Percentiles rank a stretch among this genome's conserved stretches.
These are phyloP conservation scores for Xyrichtys novacula DNA, from an alignment of 2,797 vertebrate species.

Conservation along the genomic window DNA sequence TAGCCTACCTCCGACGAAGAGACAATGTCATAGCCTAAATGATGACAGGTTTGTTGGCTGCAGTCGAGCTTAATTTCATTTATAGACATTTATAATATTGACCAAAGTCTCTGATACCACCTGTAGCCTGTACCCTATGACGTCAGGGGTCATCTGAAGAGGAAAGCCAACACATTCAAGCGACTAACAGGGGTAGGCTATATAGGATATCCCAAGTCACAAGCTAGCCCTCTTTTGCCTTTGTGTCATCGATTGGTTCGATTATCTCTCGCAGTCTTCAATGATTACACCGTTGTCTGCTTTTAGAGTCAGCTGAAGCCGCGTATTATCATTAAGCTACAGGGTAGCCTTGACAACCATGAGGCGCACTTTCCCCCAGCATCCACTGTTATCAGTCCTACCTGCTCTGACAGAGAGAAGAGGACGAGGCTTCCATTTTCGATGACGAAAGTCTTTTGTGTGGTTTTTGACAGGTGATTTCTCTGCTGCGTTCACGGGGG, in stretches of 20 bases:
- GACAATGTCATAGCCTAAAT: no score
- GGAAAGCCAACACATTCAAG: background rate
- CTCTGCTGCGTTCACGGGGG: background rate
- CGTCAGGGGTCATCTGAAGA: constrained; percentile 21
- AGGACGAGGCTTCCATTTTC: constrained; percentile 59
- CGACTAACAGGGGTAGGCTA: no score
- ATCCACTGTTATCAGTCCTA: constrained; percentile 58
- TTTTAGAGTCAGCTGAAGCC: background rate
- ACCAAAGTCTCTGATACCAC: no score
- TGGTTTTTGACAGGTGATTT: background rate
- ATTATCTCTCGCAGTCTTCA: background rate
- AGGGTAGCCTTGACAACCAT: constrained; percentile 23
- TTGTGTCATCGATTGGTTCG: no score
- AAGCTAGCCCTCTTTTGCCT: no score
- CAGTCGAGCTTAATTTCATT: no score
- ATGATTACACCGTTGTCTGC: background rate
- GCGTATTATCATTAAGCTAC: background rate
- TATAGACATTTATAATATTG: no score
- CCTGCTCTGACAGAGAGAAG: constrained; percentile 73
- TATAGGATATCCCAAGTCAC: no score
- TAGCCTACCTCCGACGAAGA: background rate
- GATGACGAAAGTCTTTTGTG: constrained; percentile 14
- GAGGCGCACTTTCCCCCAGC: background rate
- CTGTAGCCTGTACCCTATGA: constrained; percentile 32
- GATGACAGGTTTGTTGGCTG: no score